Base-by-base conservation (phyloP, 2,797 vertebrate species). In the Gymnopithys bicolor region DNA sequence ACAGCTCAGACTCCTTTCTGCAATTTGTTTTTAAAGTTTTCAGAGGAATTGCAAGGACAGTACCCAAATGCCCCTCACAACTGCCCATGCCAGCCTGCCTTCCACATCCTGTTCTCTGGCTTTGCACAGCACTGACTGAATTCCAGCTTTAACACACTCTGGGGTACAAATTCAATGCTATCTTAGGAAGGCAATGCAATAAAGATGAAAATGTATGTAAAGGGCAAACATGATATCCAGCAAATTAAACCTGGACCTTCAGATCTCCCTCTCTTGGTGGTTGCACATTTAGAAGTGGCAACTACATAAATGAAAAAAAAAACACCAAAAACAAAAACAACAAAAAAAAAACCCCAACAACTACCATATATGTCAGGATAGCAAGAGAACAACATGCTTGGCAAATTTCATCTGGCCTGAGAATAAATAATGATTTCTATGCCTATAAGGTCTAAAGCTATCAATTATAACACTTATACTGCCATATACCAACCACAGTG, bases 111-210 rank as follows among this genome's bases (percentile, higher is more conserved):
- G 0, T 11, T 33, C 53, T 75, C 52, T 53, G 13, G 21, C 8
- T 23, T 48, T 28, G 63, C 7, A 30, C 27, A 62, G 49, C 13
- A 15, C 1, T 0, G 5, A 13, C 8, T 37, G 16, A 62, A 33
- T n/a, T 64, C 59, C 8, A 62, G 19, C 27, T 71, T 62, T 39
- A 86, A 68, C 1, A 30, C 28, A 18, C 14, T 18, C 7, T 9
- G 28, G 5, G 51, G 68, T 30, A 59, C 16, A 52, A 81, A 53
- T 33, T 66, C 62, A 63, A 22, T 19, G n/a, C 12, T n/a, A 49
- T 17, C 24, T 58, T 43, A 53, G 37, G 70, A 60, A 70, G 30
- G 35, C 22, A 87, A 35, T 13, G n/a, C 13, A 49, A 59, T 84
- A 46, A 39, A 27, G 2, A 60, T 9, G 3, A 69, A 76, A 28